Conservation (phyloP, 1,140 invertebrate genomes). For the Drosophila pallidifrons region DNA sequence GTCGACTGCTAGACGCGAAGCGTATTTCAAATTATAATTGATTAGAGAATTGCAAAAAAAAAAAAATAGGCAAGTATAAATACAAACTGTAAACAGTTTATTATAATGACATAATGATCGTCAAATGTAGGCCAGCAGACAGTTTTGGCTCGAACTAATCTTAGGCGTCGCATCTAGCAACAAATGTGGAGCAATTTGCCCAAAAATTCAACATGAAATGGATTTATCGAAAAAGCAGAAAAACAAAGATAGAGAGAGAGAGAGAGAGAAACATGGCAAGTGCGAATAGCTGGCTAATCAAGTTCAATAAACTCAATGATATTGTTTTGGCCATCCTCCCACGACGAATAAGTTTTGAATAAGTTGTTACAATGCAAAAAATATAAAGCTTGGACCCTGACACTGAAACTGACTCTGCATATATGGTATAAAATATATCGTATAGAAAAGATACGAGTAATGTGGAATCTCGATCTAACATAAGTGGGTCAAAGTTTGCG, state of each 20-base stretch:
- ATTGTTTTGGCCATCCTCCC: neutral
- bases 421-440: conserved; percentile 18
- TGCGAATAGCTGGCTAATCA: conserved; percentile 30
- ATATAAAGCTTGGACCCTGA: neutral
- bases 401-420: conserved; percentile 53
- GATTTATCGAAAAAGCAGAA: conserved; percentile 14
- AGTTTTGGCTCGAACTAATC: conserved; percentile 8
- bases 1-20: neutral
- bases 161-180: conserved; percentile 30
- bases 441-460: neutral
- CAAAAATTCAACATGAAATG: neutral
- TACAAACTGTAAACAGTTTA: conserved; percentile 13
- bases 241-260: neutral
- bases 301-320: conserved; percentile 47
- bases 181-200: conserved; percentile 9
- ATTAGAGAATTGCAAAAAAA: neutral
- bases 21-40: conserved; percentile 10
- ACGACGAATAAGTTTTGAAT: conserved; percentile 20
- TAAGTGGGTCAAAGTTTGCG: conserved; percentile 63
- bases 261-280: conserved; percentile 20
- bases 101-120: conserved; percentile 31
- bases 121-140: conserved; percentile 39
- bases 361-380: conserved; percentile 38
- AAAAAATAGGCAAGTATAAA: neutral
- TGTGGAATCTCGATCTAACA: conserved; percentile 28